These are phyloP conservation scores for Tetragonula carbonaria DNA, from an alignment of 2,888 invertebrate genomes.

Conservation along the genomic window DNA sequence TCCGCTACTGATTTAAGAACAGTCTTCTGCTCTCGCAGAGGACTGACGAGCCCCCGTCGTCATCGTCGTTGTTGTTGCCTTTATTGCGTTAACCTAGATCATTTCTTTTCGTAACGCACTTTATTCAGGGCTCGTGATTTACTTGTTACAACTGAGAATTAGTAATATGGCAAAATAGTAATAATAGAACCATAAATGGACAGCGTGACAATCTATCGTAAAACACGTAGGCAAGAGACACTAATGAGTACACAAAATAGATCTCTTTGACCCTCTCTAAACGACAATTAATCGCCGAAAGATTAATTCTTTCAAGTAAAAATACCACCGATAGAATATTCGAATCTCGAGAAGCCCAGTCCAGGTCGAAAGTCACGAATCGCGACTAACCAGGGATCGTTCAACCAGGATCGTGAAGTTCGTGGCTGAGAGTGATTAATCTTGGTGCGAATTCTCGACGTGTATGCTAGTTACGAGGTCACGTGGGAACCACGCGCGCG, in stretches of 20 bases:
- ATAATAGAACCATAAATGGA: too few species aligned
- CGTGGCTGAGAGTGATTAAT: constrained; percentile 72
- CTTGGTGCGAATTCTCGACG: constrained; percentile 66
- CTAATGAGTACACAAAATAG: too few species aligned
- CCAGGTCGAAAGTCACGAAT: constrained; percentile 37
- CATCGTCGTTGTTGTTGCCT: neutral
- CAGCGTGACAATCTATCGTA: too few species aligned
- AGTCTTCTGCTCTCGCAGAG: neutral
- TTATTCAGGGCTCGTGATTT: neutral
- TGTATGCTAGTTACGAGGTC: constrained; percentile 45
- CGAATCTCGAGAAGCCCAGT: too few species aligned
- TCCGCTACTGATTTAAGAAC: constrained; percentile 4
- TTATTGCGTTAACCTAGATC: neutral
- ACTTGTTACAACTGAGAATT: too few species aligned
- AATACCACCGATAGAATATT: too few species aligned
- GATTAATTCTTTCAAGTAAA: too few species aligned
- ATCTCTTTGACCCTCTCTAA: too few species aligned
- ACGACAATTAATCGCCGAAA: too few species aligned
- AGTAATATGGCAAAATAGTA: too few species aligned
- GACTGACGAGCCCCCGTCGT: neutral
- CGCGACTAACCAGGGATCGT: constrained; percentile 29
- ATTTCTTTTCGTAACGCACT: neutral
- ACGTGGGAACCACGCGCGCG: neutral
- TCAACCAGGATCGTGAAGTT: constrained; percentile 58
- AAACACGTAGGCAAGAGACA: too few species aligned